phyloP scores from a whole-genome alignment of 2,888 invertebrate species.

The Eilema sororculum region DNA sequence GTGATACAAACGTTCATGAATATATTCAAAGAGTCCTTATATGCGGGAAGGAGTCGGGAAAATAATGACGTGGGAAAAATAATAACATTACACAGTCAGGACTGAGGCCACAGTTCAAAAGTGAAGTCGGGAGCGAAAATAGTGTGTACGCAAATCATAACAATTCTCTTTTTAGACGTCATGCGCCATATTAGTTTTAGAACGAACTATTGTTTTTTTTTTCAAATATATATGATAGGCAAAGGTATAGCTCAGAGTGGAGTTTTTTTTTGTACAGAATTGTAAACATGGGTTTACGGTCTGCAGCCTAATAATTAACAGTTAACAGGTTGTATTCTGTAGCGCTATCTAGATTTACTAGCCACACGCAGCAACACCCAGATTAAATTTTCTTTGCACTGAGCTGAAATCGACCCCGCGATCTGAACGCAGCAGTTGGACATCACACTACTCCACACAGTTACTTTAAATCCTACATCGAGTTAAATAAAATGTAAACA shows the following conservation, averaged over 20 bases:
- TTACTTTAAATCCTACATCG: background rate
- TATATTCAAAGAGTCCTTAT: conserved; percentile 39
- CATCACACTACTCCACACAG: background rate
- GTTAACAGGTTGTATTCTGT: no score
- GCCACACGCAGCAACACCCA: no score
- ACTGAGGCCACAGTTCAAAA: conserved; percentile 21
- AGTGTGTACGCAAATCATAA: conserved; percentile 39
- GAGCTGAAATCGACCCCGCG: no score
- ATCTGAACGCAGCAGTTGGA: no score
- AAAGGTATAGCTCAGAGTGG: background rate
- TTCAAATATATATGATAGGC: conserved; percentile 14
- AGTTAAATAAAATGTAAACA: no score
- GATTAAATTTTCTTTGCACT: no score
- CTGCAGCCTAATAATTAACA: background rate
- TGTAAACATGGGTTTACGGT: background rate
- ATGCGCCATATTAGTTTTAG: conserved; percentile 2
- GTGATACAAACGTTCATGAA: conserved; percentile 40
- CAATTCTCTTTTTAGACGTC: conserved; percentile 27
- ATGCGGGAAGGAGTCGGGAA: conserved; percentile 32
- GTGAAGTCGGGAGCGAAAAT: conserved; percentile 32
- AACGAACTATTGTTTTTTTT: background rate
- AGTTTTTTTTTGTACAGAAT: background rate
- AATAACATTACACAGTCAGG: conserved; percentile 33
- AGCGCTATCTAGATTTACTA: no score
- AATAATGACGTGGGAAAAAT: conserved; percentile 37